phyloP scores from a whole-genome alignment of 2,797 vertebrate species.

The Glyptemys insculpta region DNA sequence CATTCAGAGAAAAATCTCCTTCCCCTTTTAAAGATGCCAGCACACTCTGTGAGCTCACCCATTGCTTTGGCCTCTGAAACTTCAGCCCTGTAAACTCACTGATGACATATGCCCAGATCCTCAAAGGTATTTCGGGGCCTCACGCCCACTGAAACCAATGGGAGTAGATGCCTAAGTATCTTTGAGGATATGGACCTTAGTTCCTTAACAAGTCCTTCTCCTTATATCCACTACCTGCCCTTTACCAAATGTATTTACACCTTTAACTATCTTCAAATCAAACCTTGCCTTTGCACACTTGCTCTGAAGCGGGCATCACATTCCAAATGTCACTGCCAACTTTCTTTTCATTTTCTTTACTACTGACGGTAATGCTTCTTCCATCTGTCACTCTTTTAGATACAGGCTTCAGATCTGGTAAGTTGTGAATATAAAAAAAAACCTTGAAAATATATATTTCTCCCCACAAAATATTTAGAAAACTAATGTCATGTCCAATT shows the following conservation, averaged over 20 bases:
- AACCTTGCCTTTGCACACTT: conserved; percentile 1
- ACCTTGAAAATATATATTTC: conserved; percentile 23
- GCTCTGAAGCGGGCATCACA: neutral
- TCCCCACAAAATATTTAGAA: neutral
- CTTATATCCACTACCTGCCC: neutral
- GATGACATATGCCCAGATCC: neutral
- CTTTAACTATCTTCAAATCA: neutral
- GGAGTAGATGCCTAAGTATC: neutral
- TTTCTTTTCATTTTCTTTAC: conserved; percentile 28
- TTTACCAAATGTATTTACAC: neutral
- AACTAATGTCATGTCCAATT: neutral
- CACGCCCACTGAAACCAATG: neutral
- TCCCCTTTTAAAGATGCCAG: neutral
- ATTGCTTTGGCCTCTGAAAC: conserved; percentile 26
- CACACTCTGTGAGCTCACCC: neutral
- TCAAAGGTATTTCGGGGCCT: neutral
- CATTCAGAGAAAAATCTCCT: conserved; percentile 1
- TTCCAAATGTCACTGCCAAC: neutral
- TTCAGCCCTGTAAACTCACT: neutral
- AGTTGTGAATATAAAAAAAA: conserved; percentile 36
- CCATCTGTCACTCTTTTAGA: neutral
- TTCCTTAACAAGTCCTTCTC: neutral
- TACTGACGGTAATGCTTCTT: neutral
- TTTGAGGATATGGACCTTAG: neutral
- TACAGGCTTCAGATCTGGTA: conserved; percentile 2